A percentile compares a stretch with the other conserved stretches of the same genome.
These are phyloP conservation scores for Plebejus argus DNA, from an alignment of 2,888 invertebrate genomes.

Conservation along the genomic window DNA sequence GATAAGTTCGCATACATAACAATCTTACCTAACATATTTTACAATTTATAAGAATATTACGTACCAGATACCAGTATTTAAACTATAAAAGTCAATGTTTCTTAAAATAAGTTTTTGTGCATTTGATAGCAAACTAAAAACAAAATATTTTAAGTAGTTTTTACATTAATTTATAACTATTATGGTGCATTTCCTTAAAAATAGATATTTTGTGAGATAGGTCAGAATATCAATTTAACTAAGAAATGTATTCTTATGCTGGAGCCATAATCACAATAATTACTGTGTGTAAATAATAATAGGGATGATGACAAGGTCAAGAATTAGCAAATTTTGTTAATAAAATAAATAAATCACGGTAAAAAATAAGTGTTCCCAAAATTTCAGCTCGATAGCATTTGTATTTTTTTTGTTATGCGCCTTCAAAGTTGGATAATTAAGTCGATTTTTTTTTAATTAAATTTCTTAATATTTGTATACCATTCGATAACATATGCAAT, in stretches of 20 bases:
- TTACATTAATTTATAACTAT: not conserved
- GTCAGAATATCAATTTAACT: not conserved
- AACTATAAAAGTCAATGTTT: constrained; percentile 4
- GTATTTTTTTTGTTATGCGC: too few species aligned
- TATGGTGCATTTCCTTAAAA: not conserved
- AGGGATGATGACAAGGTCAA: too few species aligned
- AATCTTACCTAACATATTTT: not conserved
- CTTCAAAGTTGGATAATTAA: too few species aligned
- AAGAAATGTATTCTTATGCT: not conserved
- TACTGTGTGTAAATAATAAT: too few species aligned
- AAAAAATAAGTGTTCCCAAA: too few species aligned
- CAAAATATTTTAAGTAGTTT: not conserved
- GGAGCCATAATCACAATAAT: too few species aligned
- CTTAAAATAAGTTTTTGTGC: not conserved
- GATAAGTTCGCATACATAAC: not conserved
- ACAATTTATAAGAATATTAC: not conserved
- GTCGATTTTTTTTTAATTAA: too few species aligned
- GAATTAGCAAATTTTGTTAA: too few species aligned
- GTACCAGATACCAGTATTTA: not conserved
- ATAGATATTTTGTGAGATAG: not conserved
- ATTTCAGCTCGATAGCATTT: too few species aligned
- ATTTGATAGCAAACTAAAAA: not conserved
- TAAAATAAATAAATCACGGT: too few species aligned
- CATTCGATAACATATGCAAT: too few species aligned
- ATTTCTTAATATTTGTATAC: too few species aligned